These are phyloP conservation scores for Drosophila subsilvestris DNA, from an alignment of 2,888 invertebrate species.

Conservation along the genomic window DNA sequence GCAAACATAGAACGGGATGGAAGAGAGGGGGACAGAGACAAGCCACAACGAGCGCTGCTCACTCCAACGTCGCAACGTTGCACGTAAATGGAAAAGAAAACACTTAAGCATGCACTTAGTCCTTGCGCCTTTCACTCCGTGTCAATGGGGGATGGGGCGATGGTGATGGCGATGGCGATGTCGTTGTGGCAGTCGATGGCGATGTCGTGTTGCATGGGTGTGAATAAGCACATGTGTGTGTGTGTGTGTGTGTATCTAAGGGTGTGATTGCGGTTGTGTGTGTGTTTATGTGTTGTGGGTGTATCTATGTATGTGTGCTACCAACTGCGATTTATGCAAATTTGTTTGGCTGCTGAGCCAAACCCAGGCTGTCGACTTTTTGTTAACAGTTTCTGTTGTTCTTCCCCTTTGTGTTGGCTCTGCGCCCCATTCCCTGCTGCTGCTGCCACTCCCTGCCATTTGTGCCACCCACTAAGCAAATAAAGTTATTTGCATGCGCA, in stretches of 20 bases:
- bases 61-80: slow-evolving; percentile 39
- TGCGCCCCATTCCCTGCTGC: not conserved
- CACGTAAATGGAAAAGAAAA: slow-evolving; percentile 58
- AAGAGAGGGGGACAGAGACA: slow-evolving; percentile 7
- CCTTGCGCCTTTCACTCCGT: slow-evolving; percentile 71
- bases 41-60: slow-evolving; percentile 62
- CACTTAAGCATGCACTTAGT: slow-evolving; percentile 79
- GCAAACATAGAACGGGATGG: not conserved
- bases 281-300: slow-evolving; percentile 16
- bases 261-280: slow-evolving; percentile 19
- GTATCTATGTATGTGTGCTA: slow-evolving; percentile 52
- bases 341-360: slow-evolving; percentile 68
- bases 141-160: slow-evolving; percentile 49
- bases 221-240: slow-evolving; percentile 64
- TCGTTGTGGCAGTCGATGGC: slow-evolving; percentile 70
- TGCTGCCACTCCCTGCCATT: slow-evolving; percentile 8
- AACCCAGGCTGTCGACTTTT: slow-evolving; percentile 55
- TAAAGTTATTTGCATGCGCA: slow-evolving; percentile 79
- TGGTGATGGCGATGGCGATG: slow-evolving; percentile 65
- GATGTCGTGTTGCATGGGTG: slow-evolving; percentile 59
- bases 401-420: slow-evolving; percentile 9
- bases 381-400: slow-evolving; percentile 54
- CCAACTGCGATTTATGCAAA: slow-evolving; percentile 76
- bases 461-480: slow-evolving; percentile 57
- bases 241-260: slow-evolving; percentile 24